Evolutionary conservation across 2,888 invertebrate genomes (phyloP).

Genomic region (Formica aserva): DNA sequence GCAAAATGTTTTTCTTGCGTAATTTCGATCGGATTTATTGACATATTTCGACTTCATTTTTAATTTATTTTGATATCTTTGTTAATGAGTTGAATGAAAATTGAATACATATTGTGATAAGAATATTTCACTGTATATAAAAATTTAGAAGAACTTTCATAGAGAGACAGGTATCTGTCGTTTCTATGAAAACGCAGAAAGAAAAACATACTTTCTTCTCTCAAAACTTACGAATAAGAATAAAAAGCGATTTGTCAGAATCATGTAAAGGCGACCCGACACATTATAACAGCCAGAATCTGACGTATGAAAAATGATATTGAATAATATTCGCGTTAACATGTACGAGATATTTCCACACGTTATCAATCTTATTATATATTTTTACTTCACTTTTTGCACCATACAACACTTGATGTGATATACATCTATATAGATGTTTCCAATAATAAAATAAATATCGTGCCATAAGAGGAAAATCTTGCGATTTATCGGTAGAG

Average conservation of each 20-base stretch:
- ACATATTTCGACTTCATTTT: not conserved
- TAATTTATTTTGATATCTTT: not conserved
- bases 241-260: constrained; percentile 20
- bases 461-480: constrained; percentile 6
- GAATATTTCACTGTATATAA: not conserved
- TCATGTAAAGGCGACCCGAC: not conserved
- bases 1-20: not conserved
- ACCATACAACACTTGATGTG: not conserved
- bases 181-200: not conserved
- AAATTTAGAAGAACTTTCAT: not conserved
- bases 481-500: not conserved
- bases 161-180: no score
- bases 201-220: not conserved
- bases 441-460: constrained; percentile 21
- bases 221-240: not conserved
- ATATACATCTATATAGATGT: not conserved
- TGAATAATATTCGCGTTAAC: constrained; percentile 20
- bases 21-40: not conserved
- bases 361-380: not conserved
- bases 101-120: not conserved
- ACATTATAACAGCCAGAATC: not conserved
- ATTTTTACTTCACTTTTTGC: constrained; percentile 26
- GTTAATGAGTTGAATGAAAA: not conserved
- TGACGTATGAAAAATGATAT: not conserved
- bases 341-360: not conserved